These are phyloP conservation scores for Pseudomyrmex sp. DNA, from an alignment of 1,140 invertebrate species.

Conservation along the genomic window DNA sequence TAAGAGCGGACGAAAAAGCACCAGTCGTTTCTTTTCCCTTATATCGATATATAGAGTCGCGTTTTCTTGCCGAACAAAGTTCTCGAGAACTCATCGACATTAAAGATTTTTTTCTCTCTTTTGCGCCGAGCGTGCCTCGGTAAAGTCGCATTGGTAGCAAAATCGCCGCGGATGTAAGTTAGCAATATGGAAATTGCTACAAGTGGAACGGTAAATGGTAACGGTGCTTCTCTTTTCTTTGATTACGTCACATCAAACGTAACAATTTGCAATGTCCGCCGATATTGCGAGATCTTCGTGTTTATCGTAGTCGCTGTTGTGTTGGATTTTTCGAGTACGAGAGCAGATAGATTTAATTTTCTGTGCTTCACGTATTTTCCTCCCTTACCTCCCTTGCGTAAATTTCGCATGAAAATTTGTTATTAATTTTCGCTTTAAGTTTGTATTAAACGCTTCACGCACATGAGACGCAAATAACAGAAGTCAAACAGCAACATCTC, in stretches of 20 bases:
- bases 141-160: not conserved
- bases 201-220: conserved; percentile 17
- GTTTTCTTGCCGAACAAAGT: conserved; percentile 12
- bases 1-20: conserved; percentile 49
- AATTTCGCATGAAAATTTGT: not conserved
- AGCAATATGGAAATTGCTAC: conserved; percentile 31
- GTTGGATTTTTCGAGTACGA: too few species aligned
- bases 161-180: conserved; percentile 17
- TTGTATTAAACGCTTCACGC: conserved; percentile 12
- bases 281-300: not conserved
- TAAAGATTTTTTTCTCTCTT: conserved; percentile 5
- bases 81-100: not conserved
- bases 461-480: not conserved
- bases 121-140: not conserved
- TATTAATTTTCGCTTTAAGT: not conserved
- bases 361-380: too few species aligned
- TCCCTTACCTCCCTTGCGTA: not conserved
- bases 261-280: too few species aligned
- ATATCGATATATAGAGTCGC: conserved; percentile 10
- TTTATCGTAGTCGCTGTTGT: not conserved
- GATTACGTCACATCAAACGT: conserved; percentile 16
- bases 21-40: not conserved
- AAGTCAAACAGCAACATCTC: not conserved
- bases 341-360: too few species aligned
- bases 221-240: not conserved